These are phyloP conservation scores for Xestia rhomboidea DNA, from an alignment of 2,888 invertebrate genomes.

Conservation along the genomic window DNA sequence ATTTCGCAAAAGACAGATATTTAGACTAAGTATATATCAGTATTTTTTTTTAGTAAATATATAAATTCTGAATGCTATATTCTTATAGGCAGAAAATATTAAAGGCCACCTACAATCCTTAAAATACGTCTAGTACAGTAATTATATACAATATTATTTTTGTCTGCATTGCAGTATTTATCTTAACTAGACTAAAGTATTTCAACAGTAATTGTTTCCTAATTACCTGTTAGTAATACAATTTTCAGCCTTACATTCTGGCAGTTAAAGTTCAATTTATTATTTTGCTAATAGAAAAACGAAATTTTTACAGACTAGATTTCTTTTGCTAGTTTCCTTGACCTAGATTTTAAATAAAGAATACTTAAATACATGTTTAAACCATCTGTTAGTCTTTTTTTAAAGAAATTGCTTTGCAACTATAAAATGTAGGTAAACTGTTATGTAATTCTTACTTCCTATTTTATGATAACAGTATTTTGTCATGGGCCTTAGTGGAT, in stretches of 20 bases:
- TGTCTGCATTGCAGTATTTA: conserved; percentile 42
- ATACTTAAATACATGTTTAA: not conserved
- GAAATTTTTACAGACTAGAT: conserved; percentile 27
- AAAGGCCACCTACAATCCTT: not conserved
- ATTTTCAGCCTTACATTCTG: conserved; percentile 26
- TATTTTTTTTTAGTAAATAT: not conserved
- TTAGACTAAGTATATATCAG: too few species aligned
- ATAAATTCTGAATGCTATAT: not conserved
- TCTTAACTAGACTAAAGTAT: conserved; percentile 6
- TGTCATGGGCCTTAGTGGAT: not conserved
- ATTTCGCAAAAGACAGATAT: not conserved
- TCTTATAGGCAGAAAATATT: not conserved
- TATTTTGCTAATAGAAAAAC: conserved; percentile 19
- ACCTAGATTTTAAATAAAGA: conserved; percentile 42
- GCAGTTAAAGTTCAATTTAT: conserved; percentile 19
- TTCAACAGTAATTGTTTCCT: conserved; percentile 20
- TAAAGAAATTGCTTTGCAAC: not conserved
- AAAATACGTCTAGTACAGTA: not conserved
- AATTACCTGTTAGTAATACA: conserved; percentile 11
- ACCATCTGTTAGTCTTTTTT: conserved; percentile 1
- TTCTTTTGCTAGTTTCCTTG: conserved; percentile 31
- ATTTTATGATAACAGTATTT: not conserved
- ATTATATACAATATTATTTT: not conserved
- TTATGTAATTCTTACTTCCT: conserved; percentile 38
- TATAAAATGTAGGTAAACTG: too few species aligned